phyloP scores from a whole-genome alignment of 1,140 invertebrate genomes.

The Tetramorium alpestre region DNA sequence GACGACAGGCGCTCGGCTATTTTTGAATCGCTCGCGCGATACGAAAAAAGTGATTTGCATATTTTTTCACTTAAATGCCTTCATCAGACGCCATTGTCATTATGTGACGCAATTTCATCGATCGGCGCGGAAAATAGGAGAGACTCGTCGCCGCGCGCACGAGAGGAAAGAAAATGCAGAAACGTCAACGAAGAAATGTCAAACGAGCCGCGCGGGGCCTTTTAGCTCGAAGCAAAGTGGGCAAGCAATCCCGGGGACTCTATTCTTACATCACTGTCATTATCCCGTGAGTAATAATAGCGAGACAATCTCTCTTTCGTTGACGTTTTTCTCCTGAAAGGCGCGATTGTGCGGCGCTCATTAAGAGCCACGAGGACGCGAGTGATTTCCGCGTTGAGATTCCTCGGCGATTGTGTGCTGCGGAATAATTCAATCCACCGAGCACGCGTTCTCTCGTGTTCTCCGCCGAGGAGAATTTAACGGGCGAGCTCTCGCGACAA shows the following conservation, averaged over 20 bases:
- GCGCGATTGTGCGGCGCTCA: constrained; percentile 15
- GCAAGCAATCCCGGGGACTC: constrained; percentile 19
- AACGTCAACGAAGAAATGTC: constrained; percentile 35
- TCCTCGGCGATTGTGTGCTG: not conserved
- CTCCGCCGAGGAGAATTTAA: not conserved
- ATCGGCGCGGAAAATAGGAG: constrained; percentile 42
- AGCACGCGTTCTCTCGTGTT: not conserved
- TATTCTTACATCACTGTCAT: constrained; percentile 50
- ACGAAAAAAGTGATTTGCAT: constrained; percentile 66
- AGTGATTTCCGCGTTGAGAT: constrained; percentile 48
- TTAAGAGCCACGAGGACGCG: constrained; percentile 45
- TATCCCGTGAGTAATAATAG: constrained; percentile 45
- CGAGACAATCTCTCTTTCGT: constrained; percentile 33
- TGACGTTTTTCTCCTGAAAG: constrained; percentile 29
- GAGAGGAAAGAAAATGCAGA: not conserved
- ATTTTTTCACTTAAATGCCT: constrained; percentile 67
- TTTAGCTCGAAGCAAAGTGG: not conserved
- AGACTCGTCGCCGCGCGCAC: not conserved
- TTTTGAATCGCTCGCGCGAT: constrained; percentile 46
- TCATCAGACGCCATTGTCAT: constrained; percentile 52
- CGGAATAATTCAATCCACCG: constrained; percentile 37
- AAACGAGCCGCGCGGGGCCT: constrained; percentile 7
- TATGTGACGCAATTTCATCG: constrained; percentile 66
- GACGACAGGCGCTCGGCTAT: constrained; percentile 44
- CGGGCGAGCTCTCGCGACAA: constrained; percentile 7